Base-by-base conservation (phyloP, 2,797 vertebrate species). In the Notamacropus eugenii region DNA sequence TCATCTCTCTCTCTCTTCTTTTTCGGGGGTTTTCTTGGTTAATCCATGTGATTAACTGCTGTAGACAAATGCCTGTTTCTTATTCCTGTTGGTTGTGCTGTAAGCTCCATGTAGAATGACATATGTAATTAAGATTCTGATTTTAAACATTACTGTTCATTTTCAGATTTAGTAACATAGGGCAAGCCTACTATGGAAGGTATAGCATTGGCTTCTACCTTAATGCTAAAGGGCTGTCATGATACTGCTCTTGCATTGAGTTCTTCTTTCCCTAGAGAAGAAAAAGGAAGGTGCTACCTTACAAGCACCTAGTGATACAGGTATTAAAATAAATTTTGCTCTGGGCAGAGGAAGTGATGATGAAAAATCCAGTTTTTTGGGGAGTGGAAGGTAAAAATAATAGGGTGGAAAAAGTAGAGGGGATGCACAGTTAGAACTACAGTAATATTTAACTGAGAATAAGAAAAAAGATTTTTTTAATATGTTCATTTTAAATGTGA, bases 401-500 rank as follows among this genome's bases (percentile, higher is more conserved):
- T 50, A 95, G 90, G 22, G 74, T 0, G 62, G 55, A 40, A 40
- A 67, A 97, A 87, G 57, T 10, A 22, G 10, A 91, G 56, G 91
- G 31, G 82, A 95, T 40, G 22, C 27, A 9, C 19, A 55, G 27
- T 74, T 91, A 93, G 4, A 24, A 55, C 55, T 8, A 40, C 13
- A 29, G 92, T 50, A 28, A 58, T 19, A 95, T 46, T 82, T 62
- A 91, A 93, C 57, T 55, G 93, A 96, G 28, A n/a, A 52, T 91
- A 91, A n/a, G 34, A 67, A 87, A 57, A 87, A 50, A 58, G 12
- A 50, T 6, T 91, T 96, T 50, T n/a, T 31, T 22, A 55, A 96
- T 27, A 27, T n/a, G 8, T 10, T 82, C 34, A 31, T 93, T 95
- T 96, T 40, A 93, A 92, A 91, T 94, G 58, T n/a, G 6, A 90